A percentile compares a stretch with the other conserved stretches of the same genome.
Conservation (phyloP, 1,140 invertebrate species). For the Drosophila pallidifrons region DNA sequence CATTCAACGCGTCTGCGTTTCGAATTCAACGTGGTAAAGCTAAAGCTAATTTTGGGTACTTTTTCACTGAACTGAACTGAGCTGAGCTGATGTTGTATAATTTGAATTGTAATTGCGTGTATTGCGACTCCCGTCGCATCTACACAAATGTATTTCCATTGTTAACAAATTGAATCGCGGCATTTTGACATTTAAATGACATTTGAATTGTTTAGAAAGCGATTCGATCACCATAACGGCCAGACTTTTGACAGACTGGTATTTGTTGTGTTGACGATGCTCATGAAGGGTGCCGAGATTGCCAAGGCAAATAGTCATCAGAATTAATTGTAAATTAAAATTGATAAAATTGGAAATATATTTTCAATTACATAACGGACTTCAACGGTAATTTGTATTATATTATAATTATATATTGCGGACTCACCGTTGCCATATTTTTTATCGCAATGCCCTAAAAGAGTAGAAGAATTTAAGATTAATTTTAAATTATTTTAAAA, state of each 20-base stretch:
- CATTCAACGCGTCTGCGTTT: constrained; percentile 30
- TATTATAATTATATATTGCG: too few relatives aligned
- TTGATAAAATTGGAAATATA: too few relatives aligned
- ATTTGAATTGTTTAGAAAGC: constrained; percentile 54
- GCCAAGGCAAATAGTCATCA: not conserved
- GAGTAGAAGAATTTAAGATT: too few relatives aligned
- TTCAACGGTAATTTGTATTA: too few relatives aligned
- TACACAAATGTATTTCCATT: constrained; percentile 74
- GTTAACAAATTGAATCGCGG: constrained; percentile 59
- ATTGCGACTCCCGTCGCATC: constrained; percentile 19
- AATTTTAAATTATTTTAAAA: too few relatives aligned
- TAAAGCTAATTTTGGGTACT: constrained; percentile 40
- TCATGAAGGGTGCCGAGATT: not conserved
- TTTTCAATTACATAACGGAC: too few relatives aligned
- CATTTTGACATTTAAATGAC: constrained; percentile 79
- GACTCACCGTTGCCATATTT: too few relatives aligned
- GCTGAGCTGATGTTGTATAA: not conserved
- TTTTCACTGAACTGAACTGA: not conserved
- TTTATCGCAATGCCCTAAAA: too few relatives aligned
- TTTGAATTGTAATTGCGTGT: constrained; percentile 13
- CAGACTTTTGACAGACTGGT: not conserved
- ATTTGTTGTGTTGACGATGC: not conserved
- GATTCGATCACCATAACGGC: not conserved
- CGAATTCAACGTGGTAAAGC: constrained; percentile 10
- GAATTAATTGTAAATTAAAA: not conserved